phyloP scores from a whole-genome alignment of 2,888 invertebrate species.

The Aquatica leii region DNA sequence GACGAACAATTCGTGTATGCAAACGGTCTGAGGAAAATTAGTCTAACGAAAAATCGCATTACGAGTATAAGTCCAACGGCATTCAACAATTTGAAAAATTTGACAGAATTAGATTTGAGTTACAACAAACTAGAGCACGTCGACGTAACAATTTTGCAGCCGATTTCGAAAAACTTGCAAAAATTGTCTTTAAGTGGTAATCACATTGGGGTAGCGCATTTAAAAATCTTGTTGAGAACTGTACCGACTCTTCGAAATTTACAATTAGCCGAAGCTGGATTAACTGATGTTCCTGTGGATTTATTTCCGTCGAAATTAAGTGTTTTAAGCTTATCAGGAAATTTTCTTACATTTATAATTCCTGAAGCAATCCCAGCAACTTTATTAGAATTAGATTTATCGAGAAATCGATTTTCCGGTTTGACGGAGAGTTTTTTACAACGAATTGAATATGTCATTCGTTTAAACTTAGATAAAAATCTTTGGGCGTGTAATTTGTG shows the following conservation, averaged over 20 bases:
- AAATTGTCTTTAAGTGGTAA: slow-evolving; percentile 77
- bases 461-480: slow-evolving; percentile 66
- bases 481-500: slow-evolving; percentile 77
- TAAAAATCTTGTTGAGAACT: slow-evolving; percentile 64
- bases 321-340: slow-evolving; percentile 75
- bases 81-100: slow-evolving; percentile 74
- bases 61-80: slow-evolving; percentile 73
- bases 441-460: slow-evolving; percentile 48
- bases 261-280: slow-evolving; percentile 67
- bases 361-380: slow-evolving; percentile 65
- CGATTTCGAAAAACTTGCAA: slow-evolving; percentile 67
- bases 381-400: slow-evolving; percentile 73
- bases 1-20: slow-evolving; percentile 71
- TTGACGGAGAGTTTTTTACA: slow-evolving; percentile 64
- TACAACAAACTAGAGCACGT: slow-evolving; percentile 76
- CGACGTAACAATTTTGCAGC: slow-evolving; percentile 66
- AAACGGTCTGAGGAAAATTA: slow-evolving; percentile 64
- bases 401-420: slow-evolving; percentile 74
- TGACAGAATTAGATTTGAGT: slow-evolving; percentile 75
- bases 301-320: slow-evolving; percentile 67
- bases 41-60: slow-evolving; percentile 75
- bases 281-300: slow-evolving; percentile 65
- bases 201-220: slow-evolving; percentile 64
- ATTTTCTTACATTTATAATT: slow-evolving; percentile 69
- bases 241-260: slow-evolving; percentile 66